Base-by-base conservation (phyloP, 2,113 vertebrate genomes). In the Melierax canorus region DNA sequence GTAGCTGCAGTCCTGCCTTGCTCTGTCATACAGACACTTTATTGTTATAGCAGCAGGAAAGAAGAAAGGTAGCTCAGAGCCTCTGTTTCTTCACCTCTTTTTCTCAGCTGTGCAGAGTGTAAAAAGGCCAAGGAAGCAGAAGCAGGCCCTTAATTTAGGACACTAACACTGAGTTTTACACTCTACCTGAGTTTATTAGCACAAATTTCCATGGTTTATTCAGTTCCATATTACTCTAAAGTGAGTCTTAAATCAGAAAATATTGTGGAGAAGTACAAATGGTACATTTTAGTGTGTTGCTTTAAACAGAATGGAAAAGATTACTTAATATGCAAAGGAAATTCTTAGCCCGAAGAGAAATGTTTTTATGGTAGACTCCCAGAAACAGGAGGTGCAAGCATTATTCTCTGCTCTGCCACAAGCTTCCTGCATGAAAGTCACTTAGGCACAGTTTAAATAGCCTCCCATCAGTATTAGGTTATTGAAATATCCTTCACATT, bases 161-260 rank as follows among this genome's bases (percentile, higher is more conserved):
- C 39, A 30, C 51, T n/a, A 83, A 56, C 27, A 34, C 24, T 0
- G 0, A 88, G 63, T 90, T 97, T 80, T 94, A 93, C 75, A 59
- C 7, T 86, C 59, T 80, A 48, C 75, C 90, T 75, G 88, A 89
- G 68, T 91, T 96, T 85, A 96, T 94, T 94, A 94, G 89, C 4
- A 1, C 51, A 87, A 78, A 94, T 95, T 94, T 92, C 76, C 56
- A 17, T 73, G 66, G 64, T 94, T 95, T 94, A 89, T 97, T 94
- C 86, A 81, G 73, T 87, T 87, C 62, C 50, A 16, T 85, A 85
- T 92, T 93, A 75, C 81, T 91, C 38, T 86, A 95, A 95, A 96
- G 77, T 94, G 84, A 96, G 83, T 85, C 88, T 94, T 96, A 94
- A 94, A 95, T 92, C 89, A 97, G 73, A 68, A 94, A 92, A 91